Conservation (phyloP, 2,797 vertebrate species). For the Diglossa cyanea region DNA sequence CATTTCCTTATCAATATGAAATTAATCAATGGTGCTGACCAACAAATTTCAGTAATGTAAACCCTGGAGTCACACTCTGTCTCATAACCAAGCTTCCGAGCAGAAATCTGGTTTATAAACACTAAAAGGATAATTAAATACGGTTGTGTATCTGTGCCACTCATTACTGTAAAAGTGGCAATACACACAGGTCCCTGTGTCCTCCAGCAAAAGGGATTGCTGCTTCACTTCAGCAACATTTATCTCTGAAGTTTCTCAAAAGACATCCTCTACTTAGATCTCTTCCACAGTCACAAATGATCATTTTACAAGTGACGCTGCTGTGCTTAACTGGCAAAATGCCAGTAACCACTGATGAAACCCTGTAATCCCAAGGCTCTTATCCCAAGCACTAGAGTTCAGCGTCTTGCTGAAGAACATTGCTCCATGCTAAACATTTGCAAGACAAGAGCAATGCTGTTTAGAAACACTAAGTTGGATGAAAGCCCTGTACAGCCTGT, state of each 20-base stretch:
- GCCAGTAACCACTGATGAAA: neutral
- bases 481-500: neutral
- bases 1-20: neutral
- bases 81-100: neutral
- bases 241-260: neutral
- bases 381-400: neutral
- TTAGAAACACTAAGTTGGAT: neutral
- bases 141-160: neutral
- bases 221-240: neutral
- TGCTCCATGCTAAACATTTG: neutral
- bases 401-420: neutral
- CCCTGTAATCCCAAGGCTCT: neutral
- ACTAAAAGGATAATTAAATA: neutral
- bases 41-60: neutral
- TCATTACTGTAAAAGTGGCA: neutral
- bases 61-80: neutral
- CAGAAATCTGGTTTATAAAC: neutral
- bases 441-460: neutral
- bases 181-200: neutral
- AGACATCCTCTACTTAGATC: neutral
- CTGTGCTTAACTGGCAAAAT: neutral
- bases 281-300: neutral
- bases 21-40: neutral
- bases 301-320: neutral
- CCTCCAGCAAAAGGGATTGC: neutral